These are phyloP conservation scores for Papilio helenus DNA, from an alignment of 1,140 invertebrate species.

Conservation along the genomic window DNA sequence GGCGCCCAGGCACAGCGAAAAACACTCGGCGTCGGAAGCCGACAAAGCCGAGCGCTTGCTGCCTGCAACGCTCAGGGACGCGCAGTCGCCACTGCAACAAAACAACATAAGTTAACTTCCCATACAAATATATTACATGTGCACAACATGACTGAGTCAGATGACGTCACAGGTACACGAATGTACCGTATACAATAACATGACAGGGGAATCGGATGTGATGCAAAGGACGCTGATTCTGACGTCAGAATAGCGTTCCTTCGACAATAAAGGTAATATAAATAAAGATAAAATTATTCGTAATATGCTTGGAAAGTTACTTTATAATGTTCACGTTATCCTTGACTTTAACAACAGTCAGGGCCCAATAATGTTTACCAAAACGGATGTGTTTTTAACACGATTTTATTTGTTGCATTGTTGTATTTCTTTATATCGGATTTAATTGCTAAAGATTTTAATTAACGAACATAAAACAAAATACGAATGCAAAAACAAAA, in stretches of 20 bases:
- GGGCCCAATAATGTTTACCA: neutral
- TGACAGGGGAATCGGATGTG: neutral
- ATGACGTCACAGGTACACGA: neutral
- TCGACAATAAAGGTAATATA: neutral
- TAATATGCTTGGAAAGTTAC: neutral
- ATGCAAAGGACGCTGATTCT: neutral
- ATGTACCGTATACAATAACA: neutral
- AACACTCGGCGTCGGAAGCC: conserved; percentile 83
- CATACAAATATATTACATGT: neutral
- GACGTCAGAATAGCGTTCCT: neutral
- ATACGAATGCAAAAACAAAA: neutral
- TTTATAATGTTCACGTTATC: conserved; percentile 1
- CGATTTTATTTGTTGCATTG: neutral
- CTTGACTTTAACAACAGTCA: neutral
- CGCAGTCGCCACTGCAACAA: conserved; percentile 68
- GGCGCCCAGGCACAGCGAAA: conserved; percentile 91
- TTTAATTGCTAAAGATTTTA: neutral
- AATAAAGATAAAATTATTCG: neutral
- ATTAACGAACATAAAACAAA: neutral
- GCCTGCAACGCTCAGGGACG: conserved; percentile 71
- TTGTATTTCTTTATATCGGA: neutral
- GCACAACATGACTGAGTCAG: neutral
- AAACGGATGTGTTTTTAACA: neutral
- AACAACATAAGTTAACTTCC: conserved; percentile 31
- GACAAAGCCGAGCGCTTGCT: conserved; percentile 84